Percentiles rank a stretch among this genome's conserved stretches.
Evolutionary conservation across 2,888 invertebrate genomes (phyloP).

Genomic region (Agrochola litura): DNA sequence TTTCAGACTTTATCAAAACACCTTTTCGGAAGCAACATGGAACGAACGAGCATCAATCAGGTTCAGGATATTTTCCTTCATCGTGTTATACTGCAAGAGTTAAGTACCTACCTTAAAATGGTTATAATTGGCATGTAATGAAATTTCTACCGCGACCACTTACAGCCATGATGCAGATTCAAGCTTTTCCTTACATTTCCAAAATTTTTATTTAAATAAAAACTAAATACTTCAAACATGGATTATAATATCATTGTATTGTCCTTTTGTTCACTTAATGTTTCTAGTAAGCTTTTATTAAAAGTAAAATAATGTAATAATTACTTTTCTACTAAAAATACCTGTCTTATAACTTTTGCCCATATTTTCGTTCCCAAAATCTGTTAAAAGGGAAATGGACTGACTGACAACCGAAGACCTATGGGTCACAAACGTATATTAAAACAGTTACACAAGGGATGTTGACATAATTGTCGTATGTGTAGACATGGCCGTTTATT

Average conservation of each 20-base stretch:
- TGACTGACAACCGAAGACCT: slow-evolving; percentile 11
- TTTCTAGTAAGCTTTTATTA: too few relatives aligned
- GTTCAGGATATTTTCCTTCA: not conserved
- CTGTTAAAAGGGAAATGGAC: slow-evolving; percentile 2
- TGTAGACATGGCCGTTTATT: slow-evolving; percentile 72
- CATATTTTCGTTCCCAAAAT: not conserved
- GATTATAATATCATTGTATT: not conserved
- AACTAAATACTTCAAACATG: not conserved
- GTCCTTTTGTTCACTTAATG: not conserved
- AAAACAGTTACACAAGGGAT: slow-evolving; percentile 46
- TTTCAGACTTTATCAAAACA: not conserved
- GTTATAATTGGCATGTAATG: not conserved
- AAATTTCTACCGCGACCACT: not conserved
- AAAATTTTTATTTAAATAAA: not conserved
- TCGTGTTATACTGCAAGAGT: not conserved
- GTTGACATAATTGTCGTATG: slow-evolving; percentile 69
- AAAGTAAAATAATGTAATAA: not conserved
- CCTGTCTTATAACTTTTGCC: not conserved
- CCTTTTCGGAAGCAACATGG: not conserved
- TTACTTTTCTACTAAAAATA: too few relatives aligned
- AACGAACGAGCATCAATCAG: too few relatives aligned
- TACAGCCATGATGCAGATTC: not conserved
- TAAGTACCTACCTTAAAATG: not conserved
- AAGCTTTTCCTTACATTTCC: not conserved
- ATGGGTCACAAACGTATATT: slow-evolving; percentile 46